Evolutionary conservation across 2,797 vertebrate species (phyloP), one percentile per base, ranked within the genome.

Genomic region (Tapera naevia): DNA sequence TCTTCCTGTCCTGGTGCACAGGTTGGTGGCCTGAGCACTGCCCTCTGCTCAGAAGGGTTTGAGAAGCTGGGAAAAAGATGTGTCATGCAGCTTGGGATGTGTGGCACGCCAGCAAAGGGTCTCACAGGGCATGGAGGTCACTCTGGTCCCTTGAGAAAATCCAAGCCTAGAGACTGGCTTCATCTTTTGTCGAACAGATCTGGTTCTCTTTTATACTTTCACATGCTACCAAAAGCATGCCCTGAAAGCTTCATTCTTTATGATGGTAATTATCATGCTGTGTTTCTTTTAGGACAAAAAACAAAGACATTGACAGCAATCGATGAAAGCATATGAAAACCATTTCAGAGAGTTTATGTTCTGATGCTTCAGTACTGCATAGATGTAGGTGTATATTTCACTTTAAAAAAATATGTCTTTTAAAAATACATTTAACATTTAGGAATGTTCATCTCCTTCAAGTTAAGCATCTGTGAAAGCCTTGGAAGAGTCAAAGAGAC

Each of bases 391-490:
- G 61, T 58, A 70, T 72, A 57, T 74, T 88, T 88, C 13, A 11
- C 41, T 78, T 88, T 22, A 25, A 73, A 72, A 91, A 75, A 80
- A 58, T 10, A 17, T 14, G 8, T 43, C 3, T 83, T 86, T 78
- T 71, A 24, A 78, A 93, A 88, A 91, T 48, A 51, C 28, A 50
- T 30, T 39, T 74, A 67, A 48, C 56, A 71, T 60, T 88, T 92
- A 92, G 86, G 88, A 90, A 78, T 54, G 57, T 79, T 95, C 37
- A 43, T 72, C 64, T 71, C 30, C 56, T 91, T 82, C 53, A 85
- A 51, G 58, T 93, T 88, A 88, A 94, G 78, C 21, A 76, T 70
- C 35, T 37, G 56, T 43, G 54, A 86, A 94, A 90, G 32, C 37
- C 35, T 88, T 89, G 85, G 79, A 91, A 80, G 81, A 86, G 5